These are phyloP conservation scores for Liposcelis brunnea DNA, from an alignment of 2,888 invertebrate species.

Conservation along the genomic window DNA sequence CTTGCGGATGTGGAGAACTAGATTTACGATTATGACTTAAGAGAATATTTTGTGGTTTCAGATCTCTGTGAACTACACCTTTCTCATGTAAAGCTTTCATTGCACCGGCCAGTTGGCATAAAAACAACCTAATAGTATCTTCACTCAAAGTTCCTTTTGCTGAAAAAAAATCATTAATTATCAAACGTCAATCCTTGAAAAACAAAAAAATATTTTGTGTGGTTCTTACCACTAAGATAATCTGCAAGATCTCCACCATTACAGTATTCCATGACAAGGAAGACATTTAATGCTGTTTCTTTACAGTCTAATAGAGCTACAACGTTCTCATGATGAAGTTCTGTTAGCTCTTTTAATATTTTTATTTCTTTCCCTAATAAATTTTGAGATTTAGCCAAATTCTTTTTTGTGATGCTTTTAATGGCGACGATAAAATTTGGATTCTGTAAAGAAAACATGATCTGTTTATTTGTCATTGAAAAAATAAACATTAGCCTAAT, in stretches of 20 bases:
- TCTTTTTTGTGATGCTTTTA: constrained; percentile 96
- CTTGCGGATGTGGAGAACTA: constrained; percentile 50
- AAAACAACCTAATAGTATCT: constrained; percentile 88
- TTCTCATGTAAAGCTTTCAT: constrained; percentile 95
- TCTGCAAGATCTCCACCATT: constrained; percentile 98
- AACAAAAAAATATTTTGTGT: too few species aligned
- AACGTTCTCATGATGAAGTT: constrained; percentile 95
- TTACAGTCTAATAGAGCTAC: constrained; percentile 95
- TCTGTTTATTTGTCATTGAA: too few species aligned
- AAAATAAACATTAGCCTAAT: constrained; percentile 12
- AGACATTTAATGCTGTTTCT: constrained; percentile 84
- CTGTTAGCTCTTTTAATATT: constrained; percentile 94
- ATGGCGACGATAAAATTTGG: constrained; percentile 81
- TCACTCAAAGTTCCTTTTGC: constrained; percentile 91
- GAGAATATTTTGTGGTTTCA: constrained; percentile 98
- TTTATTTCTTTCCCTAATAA: constrained; percentile 97
- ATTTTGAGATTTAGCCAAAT: constrained; percentile 90
- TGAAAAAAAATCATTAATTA: constrained; percentile 24
- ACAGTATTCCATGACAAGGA: constrained; percentile 99
- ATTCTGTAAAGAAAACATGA: constrained; percentile 44
- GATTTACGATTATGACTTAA: constrained; percentile 65
- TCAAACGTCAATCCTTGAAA: background rate
- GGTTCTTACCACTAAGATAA: constrained; percentile 63
- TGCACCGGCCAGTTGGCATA: constrained; percentile 90
- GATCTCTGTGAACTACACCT: constrained; percentile 95